phyloP scores from a whole-genome alignment of 2,113 vertebrate species.

The Aix galericulata region DNA sequence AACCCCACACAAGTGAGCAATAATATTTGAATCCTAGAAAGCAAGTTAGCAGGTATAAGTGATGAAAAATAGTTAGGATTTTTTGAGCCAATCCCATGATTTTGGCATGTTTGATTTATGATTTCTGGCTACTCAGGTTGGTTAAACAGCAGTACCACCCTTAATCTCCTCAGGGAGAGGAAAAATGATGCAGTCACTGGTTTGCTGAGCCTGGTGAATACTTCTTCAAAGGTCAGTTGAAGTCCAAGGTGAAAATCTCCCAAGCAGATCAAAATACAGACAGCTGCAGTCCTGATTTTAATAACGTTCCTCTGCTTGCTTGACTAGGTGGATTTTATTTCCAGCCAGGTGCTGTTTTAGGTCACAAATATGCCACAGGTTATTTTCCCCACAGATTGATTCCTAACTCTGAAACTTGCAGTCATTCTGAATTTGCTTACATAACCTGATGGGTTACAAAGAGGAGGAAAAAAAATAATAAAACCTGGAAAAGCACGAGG shows the following conservation, averaged over 20 bases:
- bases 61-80: not conserved
- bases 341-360: not conserved
- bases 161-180: not conserved
- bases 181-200: not conserved
- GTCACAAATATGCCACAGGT: not conserved
- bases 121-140: not conserved
- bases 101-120: not conserved
- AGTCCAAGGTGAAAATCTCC: constrained; percentile 7
- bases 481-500: not conserved
- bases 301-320: not conserved
- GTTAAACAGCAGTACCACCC: not conserved
- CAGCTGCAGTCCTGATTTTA: constrained; percentile 33
- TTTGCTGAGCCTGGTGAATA: not conserved
- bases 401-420: not conserved
- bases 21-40: not conserved
- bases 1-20: not conserved
- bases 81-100: not conserved
- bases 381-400: not conserved
- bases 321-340: constrained; percentile 10
- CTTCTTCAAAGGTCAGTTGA: not conserved
- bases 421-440: not conserved
- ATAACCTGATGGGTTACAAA: not conserved
- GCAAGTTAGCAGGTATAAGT: not conserved
- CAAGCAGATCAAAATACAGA: constrained; percentile 35
- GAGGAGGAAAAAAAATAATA: not conserved